Base-by-base conservation (phyloP, 1,140 invertebrate genomes). In the Marisa cornuarietis region DNA sequence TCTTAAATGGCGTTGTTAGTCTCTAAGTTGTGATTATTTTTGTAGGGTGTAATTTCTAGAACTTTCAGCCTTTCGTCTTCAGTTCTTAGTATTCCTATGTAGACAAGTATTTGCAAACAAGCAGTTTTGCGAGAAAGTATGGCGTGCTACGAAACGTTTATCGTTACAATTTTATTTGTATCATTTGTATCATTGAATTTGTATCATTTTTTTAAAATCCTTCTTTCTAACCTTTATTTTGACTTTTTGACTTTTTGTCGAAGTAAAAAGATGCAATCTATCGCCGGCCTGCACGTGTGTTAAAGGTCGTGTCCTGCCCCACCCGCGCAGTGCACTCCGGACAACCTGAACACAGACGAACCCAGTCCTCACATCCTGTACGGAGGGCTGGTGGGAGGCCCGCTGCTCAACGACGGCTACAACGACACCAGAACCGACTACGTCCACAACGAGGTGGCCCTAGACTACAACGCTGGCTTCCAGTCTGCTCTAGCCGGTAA, bases 361-460 rank as follows among this genome's bases (percentile, higher is more conserved):
- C 79, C 84, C 9, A 88, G 91, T 82, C 86, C 88, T 20, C 87
- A 90, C 58, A 82, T 88, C 13, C 84, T 92, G 22, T 84, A 84
- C 20, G 91, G 91, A 66, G 91, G 91, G n/a, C 81, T 92, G 14
- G 91, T 92, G 8, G 91, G 91, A 51, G 91, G 91, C 13, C 91
- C 91, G 0, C 87, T 86, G 69, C 54, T 65, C 9, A 74, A 87
- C 16, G 91, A 91, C 79, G 74, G 81, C 16, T 92, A 90, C 79
- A 78, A 72, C 1, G 90, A 91, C 82, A 78, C 81, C 22, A 82
- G 91, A 71, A 81, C 79, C 31, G 87, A 91, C 75, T 91, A 89
- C 77, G 83, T 87, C 10, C 83, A 86, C 52, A 91, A 91, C 74
- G 91, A 91, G 83, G 91, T 91, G 11, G 86, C 91, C 0, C 86